Base-by-base conservation (phyloP, 1,140 invertebrate genomes). In the Calliphora vicina region DNA sequence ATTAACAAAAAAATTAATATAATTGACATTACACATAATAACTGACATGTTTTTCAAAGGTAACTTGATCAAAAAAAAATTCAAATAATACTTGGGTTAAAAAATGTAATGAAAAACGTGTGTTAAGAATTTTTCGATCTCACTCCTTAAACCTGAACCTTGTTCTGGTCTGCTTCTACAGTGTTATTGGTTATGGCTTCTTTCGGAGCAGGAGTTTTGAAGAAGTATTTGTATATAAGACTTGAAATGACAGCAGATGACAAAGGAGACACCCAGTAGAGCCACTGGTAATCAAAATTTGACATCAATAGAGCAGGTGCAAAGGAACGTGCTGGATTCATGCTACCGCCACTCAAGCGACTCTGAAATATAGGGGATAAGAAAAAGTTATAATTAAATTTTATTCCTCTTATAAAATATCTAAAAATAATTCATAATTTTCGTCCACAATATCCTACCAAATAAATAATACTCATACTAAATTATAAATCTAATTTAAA, bases 241-340 rank as follows among this genome's bases (percentile, higher is more conserved):
- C 61, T 67, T 23, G 61, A 25, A 23, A 67, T 12, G n/a, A 67
- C 5, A 23, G 61, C n/a, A 0, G 61, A 67, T 10, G 61, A 67
- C 8, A 67, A n/a, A 23, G 61, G 61, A 20, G 61, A 20, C 25
- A 67, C 61, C 61, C 61, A 67, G 87, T 95, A 96, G 20, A 97
- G 93, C 96, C 96, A 97, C 84, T 96, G 95, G 78, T 92, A 67
- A 0, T 86, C 84, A 93, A 95, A 97, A 71, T 92, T 89, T 1
- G 92, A 92, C 72, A 93, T 94, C 86, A 96, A 93, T 4, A 96
- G 84, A 0, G 95, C 96, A 0, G 96, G 96, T 1, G 92, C 96
- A 71, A 97, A 93, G 43, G 94, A 94, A 85, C 96, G 93, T 0
- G 95, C 96, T 0, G 96, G 96, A 86, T 97, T 97, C 94, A 97